phyloP scores from a whole-genome alignment of 2,113 vertebrate species.

The Chrysochloris asiatica region DNA sequence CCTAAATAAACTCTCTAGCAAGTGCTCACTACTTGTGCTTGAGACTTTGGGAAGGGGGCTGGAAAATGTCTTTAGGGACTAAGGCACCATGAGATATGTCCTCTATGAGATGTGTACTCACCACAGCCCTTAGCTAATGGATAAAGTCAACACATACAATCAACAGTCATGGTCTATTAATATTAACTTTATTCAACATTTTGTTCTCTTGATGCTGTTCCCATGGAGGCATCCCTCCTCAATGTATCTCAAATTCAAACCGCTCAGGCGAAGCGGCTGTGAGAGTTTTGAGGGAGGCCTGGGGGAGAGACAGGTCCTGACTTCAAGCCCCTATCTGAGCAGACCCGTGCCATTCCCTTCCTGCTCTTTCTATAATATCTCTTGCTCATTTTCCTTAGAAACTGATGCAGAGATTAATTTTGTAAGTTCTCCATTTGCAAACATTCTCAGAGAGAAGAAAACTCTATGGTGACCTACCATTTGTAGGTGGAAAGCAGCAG shows the following conservation, averaged over 20 bases:
- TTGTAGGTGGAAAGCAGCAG: background rate
- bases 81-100: conserved; percentile 38
- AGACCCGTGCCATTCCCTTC: background rate
- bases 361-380: background rate
- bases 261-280: conserved; percentile 57
- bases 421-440: conserved; percentile 10
- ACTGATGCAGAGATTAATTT: background rate
- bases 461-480: background rate
- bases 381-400: background rate
- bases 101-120: background rate
- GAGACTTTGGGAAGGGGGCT: background rate
- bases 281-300: conserved; percentile 37
- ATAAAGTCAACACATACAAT: conserved; percentile 67
- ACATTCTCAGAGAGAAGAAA: conserved; percentile 3
- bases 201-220: conserved; percentile 82
- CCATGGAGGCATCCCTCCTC: conserved; percentile 83
- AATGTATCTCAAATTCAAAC: conserved; percentile 72
- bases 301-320: background rate
- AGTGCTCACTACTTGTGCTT: background rate
- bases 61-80: background rate
- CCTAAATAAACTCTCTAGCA: background rate
- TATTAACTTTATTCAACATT: conserved; percentile 77
- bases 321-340: background rate
- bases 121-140: conserved; percentile 68
- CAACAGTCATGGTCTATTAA: conserved; percentile 78